Evolutionary conservation across 2,113 vertebrate genomes (phyloP), one percentile per base, ranked within the genome.

Genomic region (Pygoscelis antarcticus): DNA sequence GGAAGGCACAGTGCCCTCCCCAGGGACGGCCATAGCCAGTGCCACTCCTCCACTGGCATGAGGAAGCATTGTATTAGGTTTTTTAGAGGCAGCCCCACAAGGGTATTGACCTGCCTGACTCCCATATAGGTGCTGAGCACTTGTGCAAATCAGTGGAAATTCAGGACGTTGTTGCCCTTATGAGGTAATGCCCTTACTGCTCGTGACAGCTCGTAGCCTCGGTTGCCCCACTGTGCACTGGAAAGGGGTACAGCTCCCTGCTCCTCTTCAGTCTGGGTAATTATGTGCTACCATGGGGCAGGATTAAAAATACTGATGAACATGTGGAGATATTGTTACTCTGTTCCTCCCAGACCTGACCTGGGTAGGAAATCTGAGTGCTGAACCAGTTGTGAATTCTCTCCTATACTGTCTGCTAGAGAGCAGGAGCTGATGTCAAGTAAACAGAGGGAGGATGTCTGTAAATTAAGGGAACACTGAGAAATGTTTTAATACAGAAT

Each of bases 401-500:
- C 74, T 91, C 68, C 77, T 72, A 30, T 10, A 1, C 40, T 27
- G 51, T 22, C 49, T 92, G 57, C 64, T 93, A 91, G 70, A 90
- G 78, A 94, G 76, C 54, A 66, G 83, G 72, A 93, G 78, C 82
- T 95, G 89, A 54, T 94, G 93, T 93, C 89, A 92, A 57, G 76
- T 69, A 86, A 90, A 82, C 40, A 55, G 60, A 78, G 78, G 68
- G 71, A 93, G 23, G 47, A 58, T 86, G 89, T 76, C 85, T 84
- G 90, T 92, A 91, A 89, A 86, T 94, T 95, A 92, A 94, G 80
- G 84, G 79, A 96, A 92, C 79, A 60, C 80, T 87, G 95, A 94
- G 96, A 92, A 90, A 92, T 95, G 84, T 95, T 94, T 96, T 97
- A 95, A 97, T 91, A 95, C 77, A 79, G 89, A 97, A 96, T 93